These are phyloP conservation scores for Ophion ventricosus DNA, from an alignment of 2,888 invertebrate genomes.

Conservation along the genomic window DNA sequence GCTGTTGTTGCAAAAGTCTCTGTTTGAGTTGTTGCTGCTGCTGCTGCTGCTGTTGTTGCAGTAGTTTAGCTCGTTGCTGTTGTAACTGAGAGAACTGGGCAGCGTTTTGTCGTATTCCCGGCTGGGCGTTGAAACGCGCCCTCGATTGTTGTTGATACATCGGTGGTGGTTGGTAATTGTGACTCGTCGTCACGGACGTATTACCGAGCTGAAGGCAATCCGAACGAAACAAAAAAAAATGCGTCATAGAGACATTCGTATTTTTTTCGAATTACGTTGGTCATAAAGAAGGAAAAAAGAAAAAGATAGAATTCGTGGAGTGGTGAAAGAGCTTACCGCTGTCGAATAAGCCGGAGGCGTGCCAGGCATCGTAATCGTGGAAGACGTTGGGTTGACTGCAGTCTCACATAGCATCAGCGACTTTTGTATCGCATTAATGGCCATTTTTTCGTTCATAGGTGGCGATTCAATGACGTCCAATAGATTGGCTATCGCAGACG, in stretches of 20 bases:
- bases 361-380: slow-evolving; percentile 84
- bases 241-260: neutral
- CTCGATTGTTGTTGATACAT: slow-evolving; percentile 82
- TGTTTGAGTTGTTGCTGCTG: slow-evolving; percentile 86
- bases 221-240: neutral
- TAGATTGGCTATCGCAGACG: slow-evolving; percentile 82
- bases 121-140: slow-evolving; percentile 79
- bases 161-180: slow-evolving; percentile 83
- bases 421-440: slow-evolving; percentile 95
- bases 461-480: slow-evolving; percentile 83
- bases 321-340: slow-evolving; percentile 80
- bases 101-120: slow-evolving; percentile 75
- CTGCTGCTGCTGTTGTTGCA: slow-evolving; percentile 84
- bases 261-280: neutral
- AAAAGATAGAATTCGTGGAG: neutral
- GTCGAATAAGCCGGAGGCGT: slow-evolving; percentile 87
- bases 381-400: slow-evolving; percentile 86
- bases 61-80: slow-evolving; percentile 82
- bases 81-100: slow-evolving; percentile 80
- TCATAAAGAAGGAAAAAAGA: slow-evolving; percentile 5
- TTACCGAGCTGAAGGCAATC: slow-evolving; percentile 75
- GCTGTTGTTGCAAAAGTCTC: slow-evolving; percentile 90
- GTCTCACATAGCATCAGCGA: slow-evolving; percentile 94
- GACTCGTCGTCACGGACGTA: slow-evolving; percentile 81
- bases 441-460: slow-evolving; percentile 89